Base-by-base conservation (phyloP, 92 coral and sea anemone genomes). In the Zoanthus gigantus region DNA sequence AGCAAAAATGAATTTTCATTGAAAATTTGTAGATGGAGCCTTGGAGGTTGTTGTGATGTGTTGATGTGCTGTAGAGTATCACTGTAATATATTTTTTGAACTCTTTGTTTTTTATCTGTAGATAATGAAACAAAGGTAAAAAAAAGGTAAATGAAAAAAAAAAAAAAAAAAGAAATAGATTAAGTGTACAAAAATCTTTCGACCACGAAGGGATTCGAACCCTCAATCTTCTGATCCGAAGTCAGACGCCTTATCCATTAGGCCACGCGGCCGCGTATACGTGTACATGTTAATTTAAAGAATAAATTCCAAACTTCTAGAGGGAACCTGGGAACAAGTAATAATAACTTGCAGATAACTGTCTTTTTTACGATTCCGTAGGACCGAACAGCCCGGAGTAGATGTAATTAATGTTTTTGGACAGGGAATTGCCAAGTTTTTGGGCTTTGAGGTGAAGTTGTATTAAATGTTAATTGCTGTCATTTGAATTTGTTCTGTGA, bases 211-310 rank as follows among this genome's bases (percentile, higher is more conserved):
- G 98, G 98, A 94, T 90, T 95, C 98, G 98, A 95, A 95, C 98
- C 96, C 98, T 63, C 98, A 95, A 93, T 93, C 98, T 95, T 91
- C 90, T 90, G 98, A 95, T 95, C 89, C 98, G 98, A 95, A 95
- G 98, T 95, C 98, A 90, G 90, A 92, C 98, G 98, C 98, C 98
- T 95, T 95, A 95, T 95, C 98, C 98, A 94, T 95, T 95, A 95
- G 98, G 98, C 98, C 98, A 95, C 98, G 96, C 98, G 98, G 98
- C 92, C 98, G 57, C 13, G 9, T 57, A 4, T 37, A 12, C 78
- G 28, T 1, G 0, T 0, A 2, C 1, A 0, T 0, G 0, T 0
- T 0, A 23, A 5, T 13, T 69, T 9, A 29, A 44, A 0, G 0
- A 11, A 9, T 69, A 69, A 7, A 30, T 30, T 1, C 4, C 7